These are phyloP conservation scores for Meleagris gallopavo DNA, from an alignment of 2,113 vertebrate genomes.

Conservation along the genomic window DNA sequence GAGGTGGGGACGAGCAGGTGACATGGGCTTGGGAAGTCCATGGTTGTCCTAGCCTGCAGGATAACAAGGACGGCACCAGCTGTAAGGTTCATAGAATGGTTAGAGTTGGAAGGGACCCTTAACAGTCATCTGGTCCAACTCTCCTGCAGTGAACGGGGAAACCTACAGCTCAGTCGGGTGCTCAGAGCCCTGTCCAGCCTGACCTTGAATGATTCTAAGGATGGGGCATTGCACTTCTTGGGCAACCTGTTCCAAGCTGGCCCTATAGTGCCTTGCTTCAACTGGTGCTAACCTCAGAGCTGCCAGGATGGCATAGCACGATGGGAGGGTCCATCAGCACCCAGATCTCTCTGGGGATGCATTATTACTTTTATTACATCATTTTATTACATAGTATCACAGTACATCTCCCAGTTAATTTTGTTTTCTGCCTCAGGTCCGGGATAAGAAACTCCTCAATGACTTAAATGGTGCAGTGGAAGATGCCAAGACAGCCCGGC, in stretches of 20 bases:
- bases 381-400: background rate
- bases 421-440: conserved; percentile 69
- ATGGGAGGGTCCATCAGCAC: background rate
- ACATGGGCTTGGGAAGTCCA: background rate
- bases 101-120: too few relatives aligned
- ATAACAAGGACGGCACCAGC: background rate
- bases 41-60: background rate
- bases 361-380: background rate
- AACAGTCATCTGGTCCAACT: too few relatives aligned
- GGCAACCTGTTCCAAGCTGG: too few relatives aligned
- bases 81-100: background rate
- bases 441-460: conserved; percentile 86
- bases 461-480: conserved; percentile 84
- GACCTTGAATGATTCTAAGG: too few relatives aligned
- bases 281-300: fast-evolving
- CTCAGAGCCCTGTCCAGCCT: too few relatives aligned
- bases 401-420: background rate
- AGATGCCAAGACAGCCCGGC: conserved; percentile 83
- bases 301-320: fast-evolving
- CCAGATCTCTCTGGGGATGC: background rate
- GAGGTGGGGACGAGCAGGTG: background rate
- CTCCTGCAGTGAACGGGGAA: too few relatives aligned
- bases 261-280: fast-evolving
- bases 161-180: too few relatives aligned
- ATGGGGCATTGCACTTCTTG: too few relatives aligned